These are phyloP conservation scores for Danio jaintianensis DNA, from an alignment of 2,797 vertebrate genomes.

Conservation along the genomic window DNA sequence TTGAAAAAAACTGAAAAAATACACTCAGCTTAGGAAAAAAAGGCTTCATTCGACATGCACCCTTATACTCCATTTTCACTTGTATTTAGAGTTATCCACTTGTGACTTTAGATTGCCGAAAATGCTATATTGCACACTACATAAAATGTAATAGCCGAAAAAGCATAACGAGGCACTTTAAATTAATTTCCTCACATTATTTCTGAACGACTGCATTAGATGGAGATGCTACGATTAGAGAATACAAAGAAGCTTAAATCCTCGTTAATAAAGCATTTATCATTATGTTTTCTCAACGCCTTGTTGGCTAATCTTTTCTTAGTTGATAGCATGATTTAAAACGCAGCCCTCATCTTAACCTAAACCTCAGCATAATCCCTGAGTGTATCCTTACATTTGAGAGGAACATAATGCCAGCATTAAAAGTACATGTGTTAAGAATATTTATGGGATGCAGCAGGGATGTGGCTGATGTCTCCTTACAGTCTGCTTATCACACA, in stretches of 20 bases:
- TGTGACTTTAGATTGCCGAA: too few relatives aligned
- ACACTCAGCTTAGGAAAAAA: too few relatives aligned
- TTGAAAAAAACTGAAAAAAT: too few relatives aligned
- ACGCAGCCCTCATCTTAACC: neutral
- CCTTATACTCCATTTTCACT: too few relatives aligned
- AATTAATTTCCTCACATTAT: neutral
- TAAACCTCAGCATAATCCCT: neutral
- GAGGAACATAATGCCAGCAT: neutral
- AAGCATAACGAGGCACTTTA: too few relatives aligned
- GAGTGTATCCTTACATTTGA: neutral
- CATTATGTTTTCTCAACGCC: constrained; percentile 11
- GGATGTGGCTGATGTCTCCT: neutral
- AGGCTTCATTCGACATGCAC: too few relatives aligned
- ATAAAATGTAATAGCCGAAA: too few relatives aligned
- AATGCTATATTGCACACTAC: too few relatives aligned
- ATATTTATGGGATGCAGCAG: neutral
- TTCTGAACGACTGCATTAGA: constrained; percentile 23
- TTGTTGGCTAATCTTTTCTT: constrained; percentile 10
- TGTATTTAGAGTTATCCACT: too few relatives aligned
- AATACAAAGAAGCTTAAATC: constrained; percentile 10
- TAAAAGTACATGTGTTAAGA: constrained; percentile 12
- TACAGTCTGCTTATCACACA: neutral
- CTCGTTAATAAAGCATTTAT: constrained; percentile 26
- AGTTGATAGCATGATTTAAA: constrained; percentile 18
- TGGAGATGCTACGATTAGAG: neutral